Percentiles rank a stretch among this genome's conserved stretches.
Conservation (phyloP, 1,140 invertebrate genomes). For the Trichonephila clavata region DNA sequence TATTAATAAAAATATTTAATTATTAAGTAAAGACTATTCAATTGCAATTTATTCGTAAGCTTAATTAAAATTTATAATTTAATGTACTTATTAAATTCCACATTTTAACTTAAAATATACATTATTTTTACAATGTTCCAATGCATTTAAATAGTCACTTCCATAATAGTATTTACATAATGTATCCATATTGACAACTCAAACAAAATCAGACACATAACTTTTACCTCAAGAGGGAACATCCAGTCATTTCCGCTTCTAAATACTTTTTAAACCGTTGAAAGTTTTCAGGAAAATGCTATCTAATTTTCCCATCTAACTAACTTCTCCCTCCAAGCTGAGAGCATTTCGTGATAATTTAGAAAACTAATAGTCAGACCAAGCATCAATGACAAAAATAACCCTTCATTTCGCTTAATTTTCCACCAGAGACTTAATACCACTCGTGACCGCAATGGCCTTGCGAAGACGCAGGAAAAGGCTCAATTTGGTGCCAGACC, state of each 20-base stretch:
- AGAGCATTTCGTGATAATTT: neutral
- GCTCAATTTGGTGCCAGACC: slow-evolving; percentile 29
- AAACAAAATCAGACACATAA: neutral
- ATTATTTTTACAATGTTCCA: too few relatives aligned
- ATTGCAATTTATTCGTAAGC: too few relatives aligned
- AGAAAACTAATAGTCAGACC: neutral
- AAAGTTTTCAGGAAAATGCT: neutral
- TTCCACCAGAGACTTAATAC: neutral
- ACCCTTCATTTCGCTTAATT: neutral
- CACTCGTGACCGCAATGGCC: neutral
- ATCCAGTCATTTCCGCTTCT: neutral
- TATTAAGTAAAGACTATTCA: too few relatives aligned
- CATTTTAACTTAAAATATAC: too few relatives aligned
- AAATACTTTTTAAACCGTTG: neutral
- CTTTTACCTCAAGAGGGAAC: neutral
- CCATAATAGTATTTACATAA: too few relatives aligned
- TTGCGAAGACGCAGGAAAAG: neutral
- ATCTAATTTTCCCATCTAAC: neutral
- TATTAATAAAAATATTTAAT: too few relatives aligned
- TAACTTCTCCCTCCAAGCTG: neutral
- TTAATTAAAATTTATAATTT: too few relatives aligned
- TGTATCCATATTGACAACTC: too few relatives aligned
- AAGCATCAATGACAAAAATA: slow-evolving; percentile 8
- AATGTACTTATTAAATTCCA: too few relatives aligned
- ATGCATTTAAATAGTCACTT: too few relatives aligned